Evolutionary conservation across 2,888 invertebrate genomes (phyloP).

Genomic region (Luffia ferchaultella): DNA sequence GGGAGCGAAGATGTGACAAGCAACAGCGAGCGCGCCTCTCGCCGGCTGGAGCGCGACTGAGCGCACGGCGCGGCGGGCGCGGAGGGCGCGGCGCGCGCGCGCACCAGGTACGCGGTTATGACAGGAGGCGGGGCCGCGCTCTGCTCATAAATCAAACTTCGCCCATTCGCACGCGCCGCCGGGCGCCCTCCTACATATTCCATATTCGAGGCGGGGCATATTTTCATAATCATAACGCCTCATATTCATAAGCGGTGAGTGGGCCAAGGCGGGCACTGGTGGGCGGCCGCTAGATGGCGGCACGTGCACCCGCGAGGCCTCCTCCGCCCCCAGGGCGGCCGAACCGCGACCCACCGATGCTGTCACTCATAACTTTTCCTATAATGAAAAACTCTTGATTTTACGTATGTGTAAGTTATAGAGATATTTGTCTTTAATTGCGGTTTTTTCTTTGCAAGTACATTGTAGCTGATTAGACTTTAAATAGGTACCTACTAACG

Average conservation of each 20-base stretch:
- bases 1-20: slow-evolving; percentile 29
- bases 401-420: no score
- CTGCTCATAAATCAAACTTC: slow-evolving; percentile 75
- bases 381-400: no score
- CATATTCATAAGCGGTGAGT: slow-evolving; percentile 66
- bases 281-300: slow-evolving; percentile 61
- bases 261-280: slow-evolving; percentile 28
- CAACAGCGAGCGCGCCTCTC: slow-evolving; percentile 48
- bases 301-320: slow-evolving; percentile 49
- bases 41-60: slow-evolving; percentile 66
- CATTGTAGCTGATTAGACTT: no score
- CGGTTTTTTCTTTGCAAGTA: no score
- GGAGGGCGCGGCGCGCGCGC: slow-evolving; percentile 57
- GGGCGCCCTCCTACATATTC: slow-evolving; percentile 70
- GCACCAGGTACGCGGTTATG: slow-evolving; percentile 73
- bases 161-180: slow-evolving; percentile 71
- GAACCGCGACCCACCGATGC: no score
- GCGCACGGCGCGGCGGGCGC: slow-evolving; percentile 47
- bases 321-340: slow-evolving; percentile 37
- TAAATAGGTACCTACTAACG: no score
- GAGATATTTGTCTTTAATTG: no score
- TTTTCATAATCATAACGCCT: slow-evolving; percentile 67
- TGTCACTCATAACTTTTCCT: no score
- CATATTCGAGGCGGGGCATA: slow-evolving; percentile 68
- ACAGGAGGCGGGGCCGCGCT: slow-evolving; percentile 72